Evolutionary conservation across 2,113 vertebrate genomes (phyloP).

Genomic region (rat (Rattus norvegicus)): DNA sequence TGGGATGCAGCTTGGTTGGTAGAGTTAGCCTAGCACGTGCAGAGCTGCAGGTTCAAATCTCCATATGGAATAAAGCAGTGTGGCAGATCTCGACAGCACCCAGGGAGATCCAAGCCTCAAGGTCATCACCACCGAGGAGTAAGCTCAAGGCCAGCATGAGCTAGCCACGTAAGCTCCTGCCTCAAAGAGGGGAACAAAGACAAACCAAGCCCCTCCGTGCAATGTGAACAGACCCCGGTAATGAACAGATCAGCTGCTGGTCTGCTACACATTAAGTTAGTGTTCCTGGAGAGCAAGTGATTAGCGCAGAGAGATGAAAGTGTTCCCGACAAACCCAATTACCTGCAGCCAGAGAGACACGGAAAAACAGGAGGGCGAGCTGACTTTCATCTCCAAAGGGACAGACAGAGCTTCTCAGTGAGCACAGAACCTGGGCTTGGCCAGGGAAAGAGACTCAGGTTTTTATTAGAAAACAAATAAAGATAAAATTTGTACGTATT

Average conservation of each 20-base stretch:
- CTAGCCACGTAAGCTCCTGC: background rate
- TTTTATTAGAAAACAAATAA: constrained; percentile 57
- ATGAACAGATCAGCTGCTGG: constrained; percentile 51
- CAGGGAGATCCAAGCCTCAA: background rate
- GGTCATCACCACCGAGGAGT: too few relatives aligned
- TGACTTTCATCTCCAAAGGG: constrained; percentile 63
- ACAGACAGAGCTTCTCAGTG: constrained; percentile 44
- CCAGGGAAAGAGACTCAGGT: constrained; percentile 26
- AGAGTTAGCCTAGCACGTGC: background rate
- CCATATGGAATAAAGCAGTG: background rate
- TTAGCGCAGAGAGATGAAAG: constrained; percentile 77
- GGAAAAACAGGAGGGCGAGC: constrained; percentile 25
- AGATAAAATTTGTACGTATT: constrained; percentile 4
- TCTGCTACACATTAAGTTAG: constrained; percentile 62
- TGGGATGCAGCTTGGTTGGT: background rate
- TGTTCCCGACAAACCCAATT: constrained; percentile 64
- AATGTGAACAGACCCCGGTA: constrained; percentile 29
- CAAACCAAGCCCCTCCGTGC: background rate
- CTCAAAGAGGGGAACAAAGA: background rate
- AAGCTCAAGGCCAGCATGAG: background rate
- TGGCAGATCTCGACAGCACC: background rate
- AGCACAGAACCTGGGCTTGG: constrained; percentile 58
- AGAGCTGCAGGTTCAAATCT: background rate
- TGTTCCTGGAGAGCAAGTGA: constrained; percentile 52
- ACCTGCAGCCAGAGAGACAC: background rate